Evolutionary conservation across 2,888 invertebrate genomes (phyloP).

Genomic region (Phoenoteleia sp.): DNA sequence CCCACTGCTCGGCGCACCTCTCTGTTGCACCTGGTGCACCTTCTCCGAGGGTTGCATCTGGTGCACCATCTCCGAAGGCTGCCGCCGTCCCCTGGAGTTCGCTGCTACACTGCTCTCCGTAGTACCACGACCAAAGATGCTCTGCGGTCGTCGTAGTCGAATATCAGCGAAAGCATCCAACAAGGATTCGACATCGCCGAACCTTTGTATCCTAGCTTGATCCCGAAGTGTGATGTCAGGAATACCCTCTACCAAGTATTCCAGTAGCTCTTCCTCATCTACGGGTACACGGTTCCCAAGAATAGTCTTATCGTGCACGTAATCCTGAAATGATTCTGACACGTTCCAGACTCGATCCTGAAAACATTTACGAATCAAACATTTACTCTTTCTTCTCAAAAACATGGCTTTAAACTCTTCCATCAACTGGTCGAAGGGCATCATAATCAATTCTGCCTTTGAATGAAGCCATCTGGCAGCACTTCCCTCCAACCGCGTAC

Average conservation of each 20-base stretch:
- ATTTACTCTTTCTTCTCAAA: neutral
- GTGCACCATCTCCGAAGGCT: neutral
- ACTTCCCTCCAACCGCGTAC: slow-evolving; percentile 9
- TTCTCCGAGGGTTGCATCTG: slow-evolving; percentile 18
- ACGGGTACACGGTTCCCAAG: neutral
- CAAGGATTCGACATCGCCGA: no score
- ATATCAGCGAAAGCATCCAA: no score
- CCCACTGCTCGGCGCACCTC: slow-evolving; percentile 10
- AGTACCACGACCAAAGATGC: neutral
- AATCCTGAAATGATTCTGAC: slow-evolving; percentile 2
- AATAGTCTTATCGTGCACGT: slow-evolving; percentile 10
- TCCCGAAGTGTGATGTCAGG: neutral
- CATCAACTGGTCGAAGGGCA: neutral
- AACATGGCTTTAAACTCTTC: slow-evolving; percentile 1
- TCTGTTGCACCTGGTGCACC: neutral
- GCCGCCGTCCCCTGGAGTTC: neutral
- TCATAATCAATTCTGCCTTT: neutral
- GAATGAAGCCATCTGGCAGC: slow-evolving; percentile 9
- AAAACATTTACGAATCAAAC: neutral
- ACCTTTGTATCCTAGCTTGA: no score
- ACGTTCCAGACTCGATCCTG: neutral
- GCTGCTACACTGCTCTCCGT: neutral
- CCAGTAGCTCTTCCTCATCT: neutral
- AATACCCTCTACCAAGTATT: neutral
- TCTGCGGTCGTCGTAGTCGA: no score